These are phyloP conservation scores for Silurus asotus DNA, from an alignment of 2,113 vertebrate species.

Conservation along the genomic window DNA sequence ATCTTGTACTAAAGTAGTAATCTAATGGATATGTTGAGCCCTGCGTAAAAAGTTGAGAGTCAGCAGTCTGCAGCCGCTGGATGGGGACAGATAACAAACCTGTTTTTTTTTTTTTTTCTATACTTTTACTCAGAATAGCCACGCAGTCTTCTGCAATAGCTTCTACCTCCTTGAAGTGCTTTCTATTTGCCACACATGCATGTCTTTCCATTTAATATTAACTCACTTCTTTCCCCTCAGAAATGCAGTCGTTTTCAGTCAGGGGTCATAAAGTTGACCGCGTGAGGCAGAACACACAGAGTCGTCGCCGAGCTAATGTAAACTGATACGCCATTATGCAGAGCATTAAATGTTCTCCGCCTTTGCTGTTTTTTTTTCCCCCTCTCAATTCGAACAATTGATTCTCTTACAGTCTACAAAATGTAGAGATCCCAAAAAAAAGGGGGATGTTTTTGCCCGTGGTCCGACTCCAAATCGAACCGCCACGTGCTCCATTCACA, in stretches of 20 bases:
- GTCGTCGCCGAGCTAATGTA: slow-evolving; percentile 62
- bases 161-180: slow-evolving; percentile 7
- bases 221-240: neutral
- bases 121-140: slow-evolving; percentile 9
- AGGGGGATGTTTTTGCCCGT: slow-evolving; percentile 57
- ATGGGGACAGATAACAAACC: slow-evolving; percentile 33
- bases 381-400: slow-evolving; percentile 63
- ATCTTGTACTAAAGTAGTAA: slow-evolving; percentile 62
- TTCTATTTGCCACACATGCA: slow-evolving; percentile 9
- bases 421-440: slow-evolving; percentile 60
- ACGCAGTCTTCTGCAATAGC: slow-evolving; percentile 17
- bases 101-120: neutral
- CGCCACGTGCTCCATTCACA: slow-evolving; percentile 28
- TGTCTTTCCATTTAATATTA: slow-evolving; percentile 28
- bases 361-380: slow-evolving; percentile 56
- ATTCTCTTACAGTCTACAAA: slow-evolving; percentile 67
- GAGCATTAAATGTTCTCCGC: slow-evolving; percentile 62
- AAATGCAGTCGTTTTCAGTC: slow-evolving; percentile 30
- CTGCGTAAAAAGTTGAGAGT: slow-evolving; percentile 45
- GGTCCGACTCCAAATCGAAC: slow-evolving; percentile 25
- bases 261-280: slow-evolving; percentile 64
- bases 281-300: slow-evolving; percentile 53
- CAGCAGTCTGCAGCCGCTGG: slow-evolving; percentile 38
- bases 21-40: slow-evolving; percentile 55
- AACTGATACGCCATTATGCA: slow-evolving; percentile 69